Evolutionary conservation across 1,140 invertebrate genomes (phyloP).

Genomic region (Oscheius sp.): DNA sequence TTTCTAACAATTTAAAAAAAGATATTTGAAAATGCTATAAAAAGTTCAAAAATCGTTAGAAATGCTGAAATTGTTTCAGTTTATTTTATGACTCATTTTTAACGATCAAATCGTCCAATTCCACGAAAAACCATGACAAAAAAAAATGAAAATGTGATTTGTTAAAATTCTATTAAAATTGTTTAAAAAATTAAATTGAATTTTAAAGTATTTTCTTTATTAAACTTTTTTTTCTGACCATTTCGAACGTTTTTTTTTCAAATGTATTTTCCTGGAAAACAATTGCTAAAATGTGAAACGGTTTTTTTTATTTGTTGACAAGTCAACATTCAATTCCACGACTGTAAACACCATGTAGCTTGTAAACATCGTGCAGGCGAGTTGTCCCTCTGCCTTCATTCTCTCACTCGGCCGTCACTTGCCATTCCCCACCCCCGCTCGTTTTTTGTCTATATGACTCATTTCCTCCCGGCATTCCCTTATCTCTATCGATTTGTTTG

Average conservation of each 20-base stretch:
- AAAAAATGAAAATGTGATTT: not conserved
- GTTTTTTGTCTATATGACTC: not conserved
- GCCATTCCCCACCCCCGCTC: not conserved
- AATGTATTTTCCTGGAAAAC: not conserved
- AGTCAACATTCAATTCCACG: no score
- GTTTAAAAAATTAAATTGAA: not conserved
- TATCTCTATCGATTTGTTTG: conserved; percentile 19
- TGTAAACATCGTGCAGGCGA: no score
- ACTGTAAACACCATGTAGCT: no score
- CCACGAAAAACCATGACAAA: not conserved
- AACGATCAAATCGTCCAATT: not conserved
- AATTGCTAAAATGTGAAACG: not conserved
- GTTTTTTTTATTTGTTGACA: no score
- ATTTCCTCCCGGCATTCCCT: not conserved
- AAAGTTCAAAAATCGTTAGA: not conserved
- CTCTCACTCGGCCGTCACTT: not conserved
- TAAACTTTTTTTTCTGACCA: not conserved
- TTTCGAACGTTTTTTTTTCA: not conserved
- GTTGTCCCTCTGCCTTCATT: not conserved
- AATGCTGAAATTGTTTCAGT: not conserved
- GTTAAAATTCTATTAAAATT: not conserved
- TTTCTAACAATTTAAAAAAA: not conserved
- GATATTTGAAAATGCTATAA: not conserved
- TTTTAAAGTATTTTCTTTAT: not conserved
- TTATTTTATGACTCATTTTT: not conserved